Conservation (phyloP, 2,797 vertebrate genomes). For the Lithobates pipiens region DNA sequence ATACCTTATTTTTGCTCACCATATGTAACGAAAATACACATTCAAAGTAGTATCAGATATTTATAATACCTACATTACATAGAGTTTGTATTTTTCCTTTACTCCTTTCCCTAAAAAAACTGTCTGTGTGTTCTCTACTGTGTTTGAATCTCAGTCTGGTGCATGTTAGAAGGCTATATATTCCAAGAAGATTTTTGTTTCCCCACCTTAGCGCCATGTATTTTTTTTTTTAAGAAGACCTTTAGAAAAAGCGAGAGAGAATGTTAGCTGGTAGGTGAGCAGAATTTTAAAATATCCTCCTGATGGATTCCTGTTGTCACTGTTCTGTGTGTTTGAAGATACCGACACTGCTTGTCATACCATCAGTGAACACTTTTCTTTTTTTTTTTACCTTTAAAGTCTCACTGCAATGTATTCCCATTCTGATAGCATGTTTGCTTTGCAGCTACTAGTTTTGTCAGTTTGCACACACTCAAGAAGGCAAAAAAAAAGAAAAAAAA, state of each 20-base stretch:
- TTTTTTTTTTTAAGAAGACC: conserved; percentile 41
- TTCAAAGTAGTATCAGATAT: too few species aligned
- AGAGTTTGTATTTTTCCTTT: background rate
- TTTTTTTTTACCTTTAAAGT: background rate
- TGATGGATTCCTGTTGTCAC: conserved; percentile 24
- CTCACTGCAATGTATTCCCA: background rate
- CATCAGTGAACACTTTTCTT: background rate
- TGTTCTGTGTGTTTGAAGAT: conserved; percentile 17
- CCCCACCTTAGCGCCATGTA: conserved; percentile 9
- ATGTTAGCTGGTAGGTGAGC: background rate
- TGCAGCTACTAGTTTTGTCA: conserved; percentile 32
- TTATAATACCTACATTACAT: background rate
- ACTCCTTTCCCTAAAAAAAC: background rate
- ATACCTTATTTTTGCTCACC: too few species aligned
- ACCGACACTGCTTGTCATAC: background rate
- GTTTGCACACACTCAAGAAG: conserved; percentile 13
- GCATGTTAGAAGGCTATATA: conserved; percentile 27
- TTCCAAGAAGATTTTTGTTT: conserved; percentile 58
- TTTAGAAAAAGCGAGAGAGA: background rate
- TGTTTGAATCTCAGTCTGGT: conserved; percentile 16
- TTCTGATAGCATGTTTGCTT: background rate
- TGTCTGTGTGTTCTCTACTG: background rate
- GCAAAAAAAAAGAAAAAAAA: background rate
- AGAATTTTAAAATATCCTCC: conserved; percentile 34
- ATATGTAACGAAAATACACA: too few species aligned